A percentile compares a stretch with the other conserved stretches of the same genome.
phyloP scores from a whole-genome alignment of 1,140 invertebrate genomes.

The Plectus sambesii region DNA sequence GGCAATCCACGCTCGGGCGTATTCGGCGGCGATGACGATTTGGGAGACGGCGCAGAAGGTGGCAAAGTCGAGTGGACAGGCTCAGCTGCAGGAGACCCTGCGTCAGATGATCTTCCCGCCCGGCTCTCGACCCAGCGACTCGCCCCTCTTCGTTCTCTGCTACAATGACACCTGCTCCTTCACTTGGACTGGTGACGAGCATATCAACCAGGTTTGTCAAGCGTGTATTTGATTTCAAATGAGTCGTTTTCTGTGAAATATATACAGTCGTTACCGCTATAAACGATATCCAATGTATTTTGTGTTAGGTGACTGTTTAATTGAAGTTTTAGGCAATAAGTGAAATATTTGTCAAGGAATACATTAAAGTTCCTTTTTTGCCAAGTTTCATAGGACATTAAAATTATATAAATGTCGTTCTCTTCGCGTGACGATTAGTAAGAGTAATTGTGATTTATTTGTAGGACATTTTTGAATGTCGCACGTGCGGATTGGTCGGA shows the following conservation, averaged over 20 bases:
- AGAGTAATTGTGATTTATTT: no score
- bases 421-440: neutral
- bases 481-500: conserved; percentile 90
- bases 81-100: conserved; percentile 38
- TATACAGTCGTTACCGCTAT: conserved; percentile 4
- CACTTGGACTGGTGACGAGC: conserved; percentile 89
- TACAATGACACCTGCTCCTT: conserved; percentile 99
- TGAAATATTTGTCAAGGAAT: no score
- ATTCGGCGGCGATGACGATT: conserved; percentile 71
- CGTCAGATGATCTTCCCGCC: conserved; percentile 74
- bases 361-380: no score
- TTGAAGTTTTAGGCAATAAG: conserved; percentile 30
- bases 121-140: conserved; percentile 79
- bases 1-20: conserved; percentile 75
- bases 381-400: no score
- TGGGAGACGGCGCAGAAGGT: conserved; percentile 69
- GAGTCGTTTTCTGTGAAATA: conserved; percentile 1
- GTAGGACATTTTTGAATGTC: conserved; percentile 94
- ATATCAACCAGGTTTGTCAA: conserved; percentile 76
- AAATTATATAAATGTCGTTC: neutral
- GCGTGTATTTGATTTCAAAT: neutral
- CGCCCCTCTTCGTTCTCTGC: conserved; percentile 85
- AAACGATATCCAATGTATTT: neutral
- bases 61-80: conserved; percentile 51
- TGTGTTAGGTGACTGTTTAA: neutral